Evolutionary conservation across 2,797 vertebrate genomes (phyloP).

Genomic region (Ibycter americanus): DNA sequence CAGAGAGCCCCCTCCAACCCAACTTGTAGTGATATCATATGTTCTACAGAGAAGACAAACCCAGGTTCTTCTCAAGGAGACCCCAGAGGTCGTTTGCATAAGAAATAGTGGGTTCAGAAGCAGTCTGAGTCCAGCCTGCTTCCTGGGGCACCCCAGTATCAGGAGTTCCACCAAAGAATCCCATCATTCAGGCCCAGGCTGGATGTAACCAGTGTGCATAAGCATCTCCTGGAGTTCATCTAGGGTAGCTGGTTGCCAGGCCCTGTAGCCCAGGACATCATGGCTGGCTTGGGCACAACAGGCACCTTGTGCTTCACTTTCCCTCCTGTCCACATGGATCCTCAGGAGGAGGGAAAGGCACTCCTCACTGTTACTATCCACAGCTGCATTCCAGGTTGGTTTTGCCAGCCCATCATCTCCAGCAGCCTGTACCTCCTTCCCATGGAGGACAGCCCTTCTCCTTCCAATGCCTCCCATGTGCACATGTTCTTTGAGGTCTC

Average conservation of each 20-base stretch:
- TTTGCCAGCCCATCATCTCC: background rate
- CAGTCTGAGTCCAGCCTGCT: background rate
- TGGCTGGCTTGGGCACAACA: background rate
- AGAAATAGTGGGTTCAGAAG: background rate
- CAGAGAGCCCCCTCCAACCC: background rate
- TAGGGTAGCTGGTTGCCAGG: background rate
- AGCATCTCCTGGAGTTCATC: background rate
- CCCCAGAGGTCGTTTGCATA: background rate
- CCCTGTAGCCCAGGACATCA: background rate
- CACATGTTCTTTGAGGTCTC: fast-evolving
- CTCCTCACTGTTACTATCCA: background rate
- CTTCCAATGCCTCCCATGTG: background rate
- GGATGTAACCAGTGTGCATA: background rate
- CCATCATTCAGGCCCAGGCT: background rate
- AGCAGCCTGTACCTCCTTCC: background rate
- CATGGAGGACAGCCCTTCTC: background rate
- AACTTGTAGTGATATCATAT: background rate
- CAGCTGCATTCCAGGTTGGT: background rate
- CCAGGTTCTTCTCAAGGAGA: background rate
- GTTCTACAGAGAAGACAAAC: background rate
- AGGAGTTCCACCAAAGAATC: background rate
- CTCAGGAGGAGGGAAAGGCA: background rate
- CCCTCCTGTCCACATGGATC: background rate
- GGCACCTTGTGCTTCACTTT: background rate
- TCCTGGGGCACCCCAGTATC: fast-evolving